Base-by-base conservation (phyloP, 2,888 invertebrate species). In the Nysson spinosus region DNA sequence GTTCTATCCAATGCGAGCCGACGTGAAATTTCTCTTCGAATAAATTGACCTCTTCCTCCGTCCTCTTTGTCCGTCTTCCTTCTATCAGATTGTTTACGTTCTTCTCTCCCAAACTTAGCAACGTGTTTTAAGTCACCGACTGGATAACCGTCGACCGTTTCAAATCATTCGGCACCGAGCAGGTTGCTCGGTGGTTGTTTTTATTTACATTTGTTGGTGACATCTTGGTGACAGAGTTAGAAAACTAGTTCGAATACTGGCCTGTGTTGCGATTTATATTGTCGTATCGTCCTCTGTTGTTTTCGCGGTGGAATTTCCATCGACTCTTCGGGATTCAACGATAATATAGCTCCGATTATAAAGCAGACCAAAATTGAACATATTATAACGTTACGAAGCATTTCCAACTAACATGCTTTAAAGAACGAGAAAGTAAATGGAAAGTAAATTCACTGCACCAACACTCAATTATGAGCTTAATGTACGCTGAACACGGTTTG, bases 161-260 rank as follows among this genome's bases (percentile, higher is more conserved):
- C n/a, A n/a, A n/a, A n/a, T n/a, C n/a, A n/a, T n/a, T n/a, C n/a
- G n/a, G n/a, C n/a, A n/a, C n/a, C n/a, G n/a, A n/a, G n/a, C n/a
- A n/a, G n/a, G n/a, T n/a, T n/a, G n/a, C n/a, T n/a, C n/a, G n/a
- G n/a, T n/a, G n/a, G n/a, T n/a, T n/a, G n/a, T n/a, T n/a, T n/a
- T n/a, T n/a, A n/a, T n/a, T n/a, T n/a, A n/a, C n/a, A n/a, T n/a
- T n/a, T n/a, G n/a, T n/a, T n/a, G n/a, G n/a, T n/a, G n/a, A n/a
- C n/a, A n/a, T n/a, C n/a, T n/a, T n/a, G n/a, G n/a, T n/a, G n/a
- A n/a, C n/a, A n/a, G n/a, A n/a, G n/a, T n/a, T n/a, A n/a, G n/a
- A 81, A 71, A 16, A 81, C 64, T 3, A 81, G 61, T 54, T 80
- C 80, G 34, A 80, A 17, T 3, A 80, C 73, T n/a, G 81, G 79